Evolutionary conservation across 2,797 vertebrate species (phyloP), one percentile per base, ranked within the genome.

Genomic region (Bryconaethiops microstoma): DNA sequence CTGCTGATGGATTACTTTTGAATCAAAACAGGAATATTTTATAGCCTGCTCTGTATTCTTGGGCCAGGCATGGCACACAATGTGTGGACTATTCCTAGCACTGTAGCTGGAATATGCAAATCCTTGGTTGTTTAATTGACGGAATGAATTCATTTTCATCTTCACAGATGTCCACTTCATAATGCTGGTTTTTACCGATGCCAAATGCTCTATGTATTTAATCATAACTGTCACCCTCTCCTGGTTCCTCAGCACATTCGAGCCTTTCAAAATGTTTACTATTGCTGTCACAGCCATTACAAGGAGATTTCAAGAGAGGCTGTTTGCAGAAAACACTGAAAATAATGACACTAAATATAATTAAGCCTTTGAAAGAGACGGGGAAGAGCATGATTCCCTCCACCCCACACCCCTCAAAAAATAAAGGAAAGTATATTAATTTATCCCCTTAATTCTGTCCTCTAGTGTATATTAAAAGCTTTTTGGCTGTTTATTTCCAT

Each of bases 401-500:
- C 54, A 17, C 23, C 65, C 39, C 64, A 48, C 50, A 69, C 7
- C 35, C 77, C 62, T 57, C 35, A 40, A 42, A 4, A 73, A 78
- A 77, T 50, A 35, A 35, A 35, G 60, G 25, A 78, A 81, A 80
- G 67, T 77, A 68, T 62, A 77, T 77, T 80, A 77, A 78, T 84
- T 84, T 76, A 74, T 62, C 70, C 19, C 25, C 12, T 59, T 79
- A 74, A 81, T 82, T 85, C 76, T 73, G 48, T 75, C 73, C 81
- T 74, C 73, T 74, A 64, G 84, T 76, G 69, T 77, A 79, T 85
- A 88, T 83, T 86, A 84, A 82, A 86, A 82, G 83, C 79, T 80
- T 76, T 81, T 82, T 67, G 77, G 76, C 80, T 82, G 81, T 77
- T 83, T 80, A 83, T 82, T 85, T 82, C 55, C 67, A 80, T 79